Conservation (phyloP, 2,113 vertebrate species). For the Onychostoma macrolepis region DNA sequence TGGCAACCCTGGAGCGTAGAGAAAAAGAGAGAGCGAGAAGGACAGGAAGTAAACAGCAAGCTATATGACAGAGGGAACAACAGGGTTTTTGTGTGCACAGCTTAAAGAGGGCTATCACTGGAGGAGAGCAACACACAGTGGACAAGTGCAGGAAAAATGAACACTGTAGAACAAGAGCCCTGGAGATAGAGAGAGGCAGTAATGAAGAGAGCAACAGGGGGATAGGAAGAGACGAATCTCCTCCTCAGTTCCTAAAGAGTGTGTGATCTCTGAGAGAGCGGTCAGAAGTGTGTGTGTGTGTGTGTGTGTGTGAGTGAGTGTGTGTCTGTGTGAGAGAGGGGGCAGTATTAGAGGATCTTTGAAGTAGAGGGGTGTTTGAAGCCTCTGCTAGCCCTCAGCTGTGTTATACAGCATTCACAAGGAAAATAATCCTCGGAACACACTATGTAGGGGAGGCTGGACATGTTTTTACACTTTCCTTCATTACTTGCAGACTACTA, state of each 20-base stretch:
- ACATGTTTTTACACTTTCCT: background rate
- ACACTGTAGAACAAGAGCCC: slow-evolving; percentile 18
- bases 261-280: slow-evolving; percentile 28
- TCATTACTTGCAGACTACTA: background rate
- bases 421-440: slow-evolving; percentile 1
- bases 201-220: slow-evolving; percentile 21
- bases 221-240: slow-evolving; percentile 24
- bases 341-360: slow-evolving; percentile 35
- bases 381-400: slow-evolving; percentile 14
- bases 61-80: slow-evolving; percentile 20
- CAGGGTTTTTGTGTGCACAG: background rate
- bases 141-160: slow-evolving; percentile 29
- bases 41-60: slow-evolving; percentile 16
- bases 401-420: background rate
- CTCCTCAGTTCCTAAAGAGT: slow-evolving; percentile 17
- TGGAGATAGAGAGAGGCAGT: slow-evolving; percentile 17
- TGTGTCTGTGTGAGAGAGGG: background rate
- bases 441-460: background rate
- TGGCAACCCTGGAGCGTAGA: slow-evolving; percentile 23
- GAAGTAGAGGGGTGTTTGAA: slow-evolving; percentile 29
- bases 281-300: background rate
- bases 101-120: slow-evolving; percentile 27
- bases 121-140: background rate
- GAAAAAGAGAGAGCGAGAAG: slow-evolving; percentile 13
- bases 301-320: background rate